Base-by-base conservation (phyloP, 2,888 invertebrate species). In the Dynastes grantii region DNA sequence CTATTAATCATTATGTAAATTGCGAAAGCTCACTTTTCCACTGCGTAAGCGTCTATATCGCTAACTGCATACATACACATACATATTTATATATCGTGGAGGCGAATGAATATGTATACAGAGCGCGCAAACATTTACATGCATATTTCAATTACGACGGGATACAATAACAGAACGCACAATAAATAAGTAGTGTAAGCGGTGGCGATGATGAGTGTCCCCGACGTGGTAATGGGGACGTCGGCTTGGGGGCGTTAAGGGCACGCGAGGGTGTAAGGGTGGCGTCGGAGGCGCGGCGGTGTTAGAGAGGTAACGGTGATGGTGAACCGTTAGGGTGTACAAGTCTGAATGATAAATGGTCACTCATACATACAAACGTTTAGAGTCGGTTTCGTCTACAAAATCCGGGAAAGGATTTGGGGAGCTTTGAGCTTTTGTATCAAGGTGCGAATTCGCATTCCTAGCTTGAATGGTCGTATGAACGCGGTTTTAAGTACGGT, bases 371-470 rank as follows among this genome's bases (percentile, higher is more conserved):
- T 88, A 88, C 85, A 87, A 85, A 84, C 87, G 87, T 87, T 88
- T 87, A 87, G 87, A 85, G 85, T 86, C 85, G 85, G 85, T 86
- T 77, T 87, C 88, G 87, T 88, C 87, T 88, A 87, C 88, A 87
- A 88, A 88, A 88, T 88, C 88, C 88, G 85, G 85, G 85, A 88
- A 88, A 87, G 88, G 89, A 88, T 89, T 88, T 88, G 87, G 85
- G 85, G 85, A 85, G 86, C 85, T 87, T 85, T 84, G 83, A 85
- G 81, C 81, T 81, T 79, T 22, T 82, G 82, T 75, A 75, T 75
- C 82, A 83, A 87, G 87, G 86, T 87, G 86, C 84, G 85, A 87
- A 85, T 85, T 84, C 83, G 85, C 85, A 85, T 85, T 86, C 73
- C 78, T 16, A 61, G 40, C 64, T 32, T 32, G 32, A 63, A 63